Conservation (phyloP, 2,888 invertebrate genomes). For the Anoncus sp. region DNA sequence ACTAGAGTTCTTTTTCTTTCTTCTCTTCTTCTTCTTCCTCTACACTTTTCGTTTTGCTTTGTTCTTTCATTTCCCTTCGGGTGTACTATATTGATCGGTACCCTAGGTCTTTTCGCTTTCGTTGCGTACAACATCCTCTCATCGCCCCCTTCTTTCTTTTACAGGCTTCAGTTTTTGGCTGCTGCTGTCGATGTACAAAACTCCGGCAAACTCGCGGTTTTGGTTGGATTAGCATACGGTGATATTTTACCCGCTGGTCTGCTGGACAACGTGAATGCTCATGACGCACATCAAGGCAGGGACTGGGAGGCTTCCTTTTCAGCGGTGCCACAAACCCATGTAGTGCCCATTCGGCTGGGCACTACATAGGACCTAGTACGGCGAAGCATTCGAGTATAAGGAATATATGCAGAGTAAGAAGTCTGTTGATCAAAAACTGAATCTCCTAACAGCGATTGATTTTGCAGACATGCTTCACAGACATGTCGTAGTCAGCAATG, state of each 20-base stretch:
- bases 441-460: neutral
- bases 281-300: neutral
- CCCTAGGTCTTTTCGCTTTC: slow-evolving; percentile 52
- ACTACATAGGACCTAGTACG: neutral
- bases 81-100: slow-evolving; percentile 55
- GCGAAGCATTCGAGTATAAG: slow-evolving; percentile 13
- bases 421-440: slow-evolving; percentile 20
- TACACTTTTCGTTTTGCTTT: slow-evolving; percentile 26
- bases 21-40: slow-evolving; percentile 11
- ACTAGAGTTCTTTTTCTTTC: slow-evolving; percentile 33
- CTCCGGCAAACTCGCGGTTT: slow-evolving; percentile 39
- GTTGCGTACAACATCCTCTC: slow-evolving; percentile 47
- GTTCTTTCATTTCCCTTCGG: slow-evolving; percentile 25
- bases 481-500: neutral
- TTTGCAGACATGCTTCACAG: no score
- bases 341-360: neutral
- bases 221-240: slow-evolving; percentile 22
- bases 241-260: slow-evolving; percentile 35
- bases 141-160: slow-evolving; percentile 23
- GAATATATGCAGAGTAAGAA: slow-evolving; percentile 10
- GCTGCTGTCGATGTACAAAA: slow-evolving; percentile 56
- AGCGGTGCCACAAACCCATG: neutral
- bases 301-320: neutral
- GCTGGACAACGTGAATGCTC: slow-evolving; percentile 10
- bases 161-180: slow-evolving; percentile 1